phyloP scores from a whole-genome alignment of 2,797 vertebrate genomes.

The Zalophus californianus region DNA sequence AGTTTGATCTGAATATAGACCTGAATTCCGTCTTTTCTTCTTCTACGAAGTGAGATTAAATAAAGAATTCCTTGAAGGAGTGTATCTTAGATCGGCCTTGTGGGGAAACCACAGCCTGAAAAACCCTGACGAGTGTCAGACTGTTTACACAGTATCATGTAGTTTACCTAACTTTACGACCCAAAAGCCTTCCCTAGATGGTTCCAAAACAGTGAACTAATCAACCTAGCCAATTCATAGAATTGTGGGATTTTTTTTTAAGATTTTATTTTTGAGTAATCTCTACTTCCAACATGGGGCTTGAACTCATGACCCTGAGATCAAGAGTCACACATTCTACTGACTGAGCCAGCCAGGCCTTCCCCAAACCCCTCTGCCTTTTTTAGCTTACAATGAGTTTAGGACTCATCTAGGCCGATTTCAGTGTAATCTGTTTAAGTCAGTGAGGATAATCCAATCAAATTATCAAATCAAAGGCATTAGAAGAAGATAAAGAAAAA shows the following conservation, averaged over 20 bases:
- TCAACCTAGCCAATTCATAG: conserved; percentile 31
- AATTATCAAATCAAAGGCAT: conserved; percentile 31
- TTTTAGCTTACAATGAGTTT: neutral
- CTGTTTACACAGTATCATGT: conserved; percentile 43
- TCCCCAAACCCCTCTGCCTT: neutral
- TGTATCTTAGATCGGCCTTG: neutral
- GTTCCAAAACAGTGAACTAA: conserved; percentile 57
- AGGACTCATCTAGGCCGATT: conserved; percentile 3
- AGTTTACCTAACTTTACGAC: conserved; percentile 50
- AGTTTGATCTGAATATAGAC: conserved; percentile 39
- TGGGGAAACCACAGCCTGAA: neutral
- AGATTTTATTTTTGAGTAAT: neutral
- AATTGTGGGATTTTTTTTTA: neutral
- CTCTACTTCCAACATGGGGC: neutral
- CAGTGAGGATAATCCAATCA: conserved; percentile 11
- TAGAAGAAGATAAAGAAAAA: neutral
- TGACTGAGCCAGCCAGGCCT: neutral
- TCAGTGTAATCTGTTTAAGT: conserved; percentile 47
- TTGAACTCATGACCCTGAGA: neutral
- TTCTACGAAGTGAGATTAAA: conserved; percentile 45
- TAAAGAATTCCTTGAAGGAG: conserved; percentile 30
- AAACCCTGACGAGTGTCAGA: neutral
- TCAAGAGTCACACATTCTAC: neutral
- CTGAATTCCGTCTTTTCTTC: conserved; percentile 20
- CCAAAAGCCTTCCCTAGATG: conserved; percentile 57